Percentiles rank a stretch among this genome's conserved stretches.
phyloP scores from a whole-genome alignment of 2,888 invertebrate genomes.

The Meteorus colon region DNA sequence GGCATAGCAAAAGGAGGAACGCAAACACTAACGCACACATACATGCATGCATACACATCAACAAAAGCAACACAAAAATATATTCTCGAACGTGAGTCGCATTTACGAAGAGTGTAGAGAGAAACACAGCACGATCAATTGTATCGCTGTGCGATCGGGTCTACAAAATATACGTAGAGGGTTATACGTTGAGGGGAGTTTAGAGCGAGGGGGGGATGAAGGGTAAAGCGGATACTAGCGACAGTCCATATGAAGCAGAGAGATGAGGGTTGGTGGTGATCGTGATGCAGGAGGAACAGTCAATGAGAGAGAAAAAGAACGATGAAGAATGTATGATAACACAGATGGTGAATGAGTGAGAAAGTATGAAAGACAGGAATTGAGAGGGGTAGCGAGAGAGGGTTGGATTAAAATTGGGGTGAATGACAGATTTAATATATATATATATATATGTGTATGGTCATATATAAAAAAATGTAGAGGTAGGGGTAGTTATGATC shows the following conservation, averaged over 20 bases:
- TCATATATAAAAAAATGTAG: background rate
- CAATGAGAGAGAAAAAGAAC: constrained; percentile 26
- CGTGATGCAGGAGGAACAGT: constrained; percentile 29
- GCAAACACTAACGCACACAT: background rate
- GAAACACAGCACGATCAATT: constrained; percentile 51
- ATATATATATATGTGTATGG: background rate
- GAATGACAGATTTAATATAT: constrained; percentile 53
- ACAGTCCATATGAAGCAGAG: constrained; percentile 21
- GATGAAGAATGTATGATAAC: constrained; percentile 39
- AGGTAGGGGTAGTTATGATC: constrained; percentile 44
- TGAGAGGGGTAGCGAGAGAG: constrained; percentile 29
- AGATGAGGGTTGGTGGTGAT: constrained; percentile 37
- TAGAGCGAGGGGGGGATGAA: constrained; percentile 8
- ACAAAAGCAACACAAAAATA: constrained; percentile 26
- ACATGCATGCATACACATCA: background rate
- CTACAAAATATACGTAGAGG: background rate
- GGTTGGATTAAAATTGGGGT: constrained; percentile 50
- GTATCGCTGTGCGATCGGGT: constrained; percentile 50
- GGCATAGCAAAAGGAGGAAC: background rate
- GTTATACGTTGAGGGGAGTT: background rate
- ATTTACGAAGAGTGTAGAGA: constrained; percentile 36
- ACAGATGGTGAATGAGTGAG: constrained; percentile 30
- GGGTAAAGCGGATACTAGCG: constrained; percentile 34
- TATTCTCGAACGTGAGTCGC: background rate
- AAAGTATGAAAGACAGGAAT: constrained; percentile 31